These are phyloP conservation scores for Chelonoidis abingdonii DNA, from an alignment of 2,113 vertebrate species.

Conservation along the genomic window DNA sequence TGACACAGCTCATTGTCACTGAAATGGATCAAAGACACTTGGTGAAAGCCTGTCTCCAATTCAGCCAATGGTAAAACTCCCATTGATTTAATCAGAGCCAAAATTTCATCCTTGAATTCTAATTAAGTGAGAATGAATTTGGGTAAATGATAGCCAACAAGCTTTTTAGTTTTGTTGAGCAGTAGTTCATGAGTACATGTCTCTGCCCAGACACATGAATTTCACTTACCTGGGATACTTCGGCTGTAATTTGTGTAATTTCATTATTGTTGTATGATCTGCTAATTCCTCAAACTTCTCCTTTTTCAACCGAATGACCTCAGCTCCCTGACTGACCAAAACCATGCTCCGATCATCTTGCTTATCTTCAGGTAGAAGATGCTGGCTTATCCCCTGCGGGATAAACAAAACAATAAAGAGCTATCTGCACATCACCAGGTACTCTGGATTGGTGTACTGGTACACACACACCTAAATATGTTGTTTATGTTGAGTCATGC, in stretches of 20 bases:
- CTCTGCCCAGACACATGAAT: neutral
- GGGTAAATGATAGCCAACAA: neutral
- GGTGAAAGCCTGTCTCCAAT: neutral
- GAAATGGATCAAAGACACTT: conserved; percentile 10
- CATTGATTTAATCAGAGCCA: neutral
- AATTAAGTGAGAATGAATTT: neutral
- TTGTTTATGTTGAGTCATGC: neutral
- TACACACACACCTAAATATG: neutral
- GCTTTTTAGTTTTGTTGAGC: neutral
- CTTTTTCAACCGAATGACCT: conserved; percentile 61
- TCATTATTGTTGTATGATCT: conserved; percentile 34
- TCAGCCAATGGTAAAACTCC: neutral
- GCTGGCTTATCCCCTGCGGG: conserved; percentile 62
- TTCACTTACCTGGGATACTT: conserved; percentile 69
- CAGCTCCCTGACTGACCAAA: conserved; percentile 66
- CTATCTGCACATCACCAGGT: neutral
- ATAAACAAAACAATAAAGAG: neutral
- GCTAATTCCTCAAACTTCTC: conserved; percentile 57
- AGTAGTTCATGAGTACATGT: neutral
- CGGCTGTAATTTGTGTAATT: conserved; percentile 14
- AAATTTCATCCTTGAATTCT: neutral
- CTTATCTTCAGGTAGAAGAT: conserved; percentile 27
- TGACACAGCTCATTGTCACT: conserved; percentile 67
- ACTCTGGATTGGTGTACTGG: neutral
- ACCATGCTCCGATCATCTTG: conserved; percentile 51